Evolutionary conservation across 2,797 vertebrate species (phyloP), one percentile per base, ranked within the genome.

Genomic region (Pterois miles): DNA sequence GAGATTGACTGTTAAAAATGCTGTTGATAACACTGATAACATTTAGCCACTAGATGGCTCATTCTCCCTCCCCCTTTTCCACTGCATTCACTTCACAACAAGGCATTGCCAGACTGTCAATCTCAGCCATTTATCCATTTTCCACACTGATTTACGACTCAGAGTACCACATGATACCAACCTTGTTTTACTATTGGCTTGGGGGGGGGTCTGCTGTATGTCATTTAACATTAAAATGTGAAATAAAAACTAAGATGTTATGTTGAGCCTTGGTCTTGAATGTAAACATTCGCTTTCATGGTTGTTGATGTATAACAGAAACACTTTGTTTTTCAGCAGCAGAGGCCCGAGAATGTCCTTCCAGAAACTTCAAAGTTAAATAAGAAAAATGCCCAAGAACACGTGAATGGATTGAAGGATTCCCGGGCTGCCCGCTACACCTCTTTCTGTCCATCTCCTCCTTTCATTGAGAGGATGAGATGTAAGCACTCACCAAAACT

Each of bases 401-500:
- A 86, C 59, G 82, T 8, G 16, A 80, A 50, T 23, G 16, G 71
- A 76, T 58, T 86, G 72, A 93, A 90, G 81, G 76, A 87, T 73
- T 77, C 86, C 62, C 78, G 76, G 87, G 73, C 71, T 36, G 53
- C 71, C 56, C 38, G 81, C 87, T 78, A 87, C 34, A 52, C 67
- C 23, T 76, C 90, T 71, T 79, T 91, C 54, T 57, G 70, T 56
- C 79, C 82, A n/a, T 90, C 90, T 4, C 9, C 94, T 78, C 86
- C 86, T 31, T 94, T 93, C 33, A 73, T 92, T 22, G 97, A 99
- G 88, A 94, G 80, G 29, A 95, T 97, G 93, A 97, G 97, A 96
- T 91, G 97, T 98, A 94, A 95, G 97, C 57, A 20, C 67, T 74
- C 50, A 27, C 29, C 36, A 33, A 27, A 34, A 58, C 57, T 81